These are phyloP conservation scores for Agrotis clavis DNA, from an alignment of 2,888 invertebrate species.

Conservation along the genomic window DNA sequence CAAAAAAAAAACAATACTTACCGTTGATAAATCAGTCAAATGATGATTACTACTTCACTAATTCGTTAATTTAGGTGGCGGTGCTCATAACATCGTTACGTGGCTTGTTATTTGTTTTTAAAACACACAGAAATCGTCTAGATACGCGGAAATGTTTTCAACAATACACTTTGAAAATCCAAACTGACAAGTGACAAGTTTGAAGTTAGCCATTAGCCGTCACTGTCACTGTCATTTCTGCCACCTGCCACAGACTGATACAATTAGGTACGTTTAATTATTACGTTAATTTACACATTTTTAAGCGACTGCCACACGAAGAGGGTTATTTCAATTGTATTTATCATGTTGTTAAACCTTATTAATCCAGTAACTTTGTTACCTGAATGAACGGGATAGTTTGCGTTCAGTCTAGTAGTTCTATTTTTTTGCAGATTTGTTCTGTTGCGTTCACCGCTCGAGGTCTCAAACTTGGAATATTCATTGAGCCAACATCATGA, in stretches of 20 bases:
- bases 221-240: background rate
- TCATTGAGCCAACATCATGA: too few species aligned
- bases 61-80: background rate
- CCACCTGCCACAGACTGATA: background rate
- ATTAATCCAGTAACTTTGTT: too few species aligned
- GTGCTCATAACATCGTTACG: slow-evolving; percentile 54
- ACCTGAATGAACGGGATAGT: too few species aligned
- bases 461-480: too few species aligned
- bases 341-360: too few species aligned
- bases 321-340: too few species aligned
- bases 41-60: slow-evolving; percentile 20
- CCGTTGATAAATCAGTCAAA: slow-evolving; percentile 34
- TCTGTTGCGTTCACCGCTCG: too few species aligned
- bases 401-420: too few species aligned
- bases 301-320: too few species aligned
- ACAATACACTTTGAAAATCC: slow-evolving; percentile 24
- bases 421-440: too few species aligned
- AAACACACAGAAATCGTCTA: slow-evolving; percentile 31
- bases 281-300: too few species aligned
- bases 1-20: slow-evolving; percentile 46
- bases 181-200: slow-evolving; percentile 14
- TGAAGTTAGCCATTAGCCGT: background rate
- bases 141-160: slow-evolving; percentile 43
- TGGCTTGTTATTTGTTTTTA: slow-evolving; percentile 31
- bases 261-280: background rate